These are phyloP conservation scores for Drosophila serrata DNA, from an alignment of 1,140 invertebrate species.

Conservation along the genomic window DNA sequence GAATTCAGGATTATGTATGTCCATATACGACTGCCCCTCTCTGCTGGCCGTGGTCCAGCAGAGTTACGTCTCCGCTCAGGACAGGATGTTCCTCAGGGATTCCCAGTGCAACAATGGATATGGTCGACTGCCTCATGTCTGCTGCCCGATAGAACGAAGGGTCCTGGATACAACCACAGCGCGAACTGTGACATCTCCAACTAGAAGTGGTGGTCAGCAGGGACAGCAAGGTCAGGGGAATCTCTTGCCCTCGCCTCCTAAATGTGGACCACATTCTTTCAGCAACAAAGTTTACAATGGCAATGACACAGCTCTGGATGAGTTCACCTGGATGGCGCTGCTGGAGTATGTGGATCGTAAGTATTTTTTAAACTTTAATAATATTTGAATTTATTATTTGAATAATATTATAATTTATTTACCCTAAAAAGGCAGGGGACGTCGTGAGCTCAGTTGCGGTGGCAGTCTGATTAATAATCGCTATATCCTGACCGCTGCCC, in stretches of 20 bases:
- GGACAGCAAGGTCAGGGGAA: slow-evolving; percentile 18
- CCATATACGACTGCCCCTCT: slow-evolving; percentile 73
- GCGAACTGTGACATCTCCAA: slow-evolving; percentile 16
- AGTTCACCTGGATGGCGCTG: slow-evolving; percentile 88
- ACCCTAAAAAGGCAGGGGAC: slow-evolving; percentile 47
- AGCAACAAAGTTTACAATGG: slow-evolving; percentile 75
- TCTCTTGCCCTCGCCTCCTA: slow-evolving; percentile 61
- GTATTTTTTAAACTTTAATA: slow-evolving; percentile 1
- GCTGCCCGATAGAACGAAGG: slow-evolving; percentile 62
- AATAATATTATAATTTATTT: neutral
- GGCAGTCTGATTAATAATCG: slow-evolving; percentile 87
- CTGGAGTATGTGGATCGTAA: slow-evolving; percentile 86
- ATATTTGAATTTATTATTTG: neutral
- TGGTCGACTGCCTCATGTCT: slow-evolving; percentile 65
- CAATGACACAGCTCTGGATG: slow-evolving; percentile 85
- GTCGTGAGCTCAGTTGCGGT: slow-evolving; percentile 86
- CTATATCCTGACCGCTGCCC: slow-evolving; percentile 92
- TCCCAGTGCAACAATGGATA: slow-evolving; percentile 69
- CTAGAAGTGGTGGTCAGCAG: slow-evolving; percentile 8
- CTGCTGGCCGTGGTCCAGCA: slow-evolving; percentile 52
- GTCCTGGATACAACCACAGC: slow-evolving; percentile 1
- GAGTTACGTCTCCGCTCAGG: slow-evolving; percentile 7
- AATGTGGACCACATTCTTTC: slow-evolving; percentile 66
- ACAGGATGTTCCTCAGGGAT: slow-evolving; percentile 56
- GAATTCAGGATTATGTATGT: slow-evolving; percentile 63